Percentiles rank a stretch among this genome's conserved stretches.
These are phyloP conservation scores for Promerops cafer DNA, from an alignment of 2,113 vertebrate species.

Conservation along the genomic window DNA sequence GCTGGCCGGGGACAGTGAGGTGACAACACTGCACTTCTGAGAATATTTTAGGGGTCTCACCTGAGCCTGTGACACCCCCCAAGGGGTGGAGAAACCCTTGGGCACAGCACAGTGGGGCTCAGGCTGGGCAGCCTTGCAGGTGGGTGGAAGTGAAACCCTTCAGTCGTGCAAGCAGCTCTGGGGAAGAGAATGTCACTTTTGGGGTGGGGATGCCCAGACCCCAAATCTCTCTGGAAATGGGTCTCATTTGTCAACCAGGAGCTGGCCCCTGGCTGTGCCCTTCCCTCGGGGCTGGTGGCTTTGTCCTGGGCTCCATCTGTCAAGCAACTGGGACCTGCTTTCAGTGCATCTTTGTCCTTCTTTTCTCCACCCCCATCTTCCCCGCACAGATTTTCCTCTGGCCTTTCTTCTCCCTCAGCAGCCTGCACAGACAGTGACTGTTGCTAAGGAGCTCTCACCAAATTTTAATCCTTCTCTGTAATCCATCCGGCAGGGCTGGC, in stretches of 20 bases:
- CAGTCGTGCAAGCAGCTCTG: not conserved
- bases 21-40: not conserved
- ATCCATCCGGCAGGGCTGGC: not conserved
- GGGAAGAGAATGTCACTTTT: not conserved
- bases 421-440: not conserved
- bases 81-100: not conserved
- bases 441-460: constrained; percentile 39
- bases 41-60: accelerated
- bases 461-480: not conserved
- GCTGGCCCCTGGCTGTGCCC: not conserved
- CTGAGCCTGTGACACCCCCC: not conserved
- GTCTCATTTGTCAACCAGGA: not conserved
- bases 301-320: not conserved
- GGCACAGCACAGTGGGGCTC: not conserved
- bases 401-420: not conserved
- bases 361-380: not conserved
- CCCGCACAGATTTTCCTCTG: not conserved
- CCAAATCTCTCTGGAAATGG: not conserved
- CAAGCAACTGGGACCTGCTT: not conserved
- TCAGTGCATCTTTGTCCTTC: not conserved
- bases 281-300: not conserved
- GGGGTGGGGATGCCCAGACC: not conserved
- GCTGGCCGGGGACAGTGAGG: not conserved
- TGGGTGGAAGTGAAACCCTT: not conserved
- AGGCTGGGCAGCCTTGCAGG: not conserved